A percentile compares a stretch with the other conserved stretches of the same genome.
phyloP scores from a whole-genome alignment of 2,888 invertebrate species.

The Meliscaeva auricollis region DNA sequence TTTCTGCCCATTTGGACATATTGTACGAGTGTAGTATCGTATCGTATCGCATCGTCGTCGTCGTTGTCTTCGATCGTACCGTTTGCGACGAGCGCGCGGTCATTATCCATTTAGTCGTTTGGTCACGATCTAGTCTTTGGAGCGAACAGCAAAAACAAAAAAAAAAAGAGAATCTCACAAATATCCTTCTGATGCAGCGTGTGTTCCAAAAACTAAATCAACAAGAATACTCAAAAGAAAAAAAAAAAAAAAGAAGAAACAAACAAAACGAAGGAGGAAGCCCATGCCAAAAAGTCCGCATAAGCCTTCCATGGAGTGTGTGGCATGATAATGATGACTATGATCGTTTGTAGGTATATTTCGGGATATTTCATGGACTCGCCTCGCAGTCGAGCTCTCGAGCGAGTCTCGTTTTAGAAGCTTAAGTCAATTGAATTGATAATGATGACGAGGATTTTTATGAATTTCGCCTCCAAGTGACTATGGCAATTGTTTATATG shows the following conservation, averaged over 20 bases:
- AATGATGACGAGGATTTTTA: constrained; percentile 76
- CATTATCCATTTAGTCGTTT: constrained; percentile 84
- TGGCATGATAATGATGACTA: constrained; percentile 75
- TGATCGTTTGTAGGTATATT: constrained; percentile 48
- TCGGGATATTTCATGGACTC: not conserved
- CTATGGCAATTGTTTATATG: constrained; percentile 75
- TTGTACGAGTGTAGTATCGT: constrained; percentile 68
- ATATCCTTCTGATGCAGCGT: constrained; percentile 50
- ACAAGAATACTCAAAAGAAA: constrained; percentile 21
- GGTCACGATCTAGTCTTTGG: constrained; percentile 82
- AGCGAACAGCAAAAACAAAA: constrained; percentile 43
- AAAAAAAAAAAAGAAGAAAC: constrained; percentile 10
- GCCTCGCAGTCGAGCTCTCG: not conserved
- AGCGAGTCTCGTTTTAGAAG: constrained; percentile 25
- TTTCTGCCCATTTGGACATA: constrained; percentile 74
- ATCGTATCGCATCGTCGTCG: too few relatives aligned
- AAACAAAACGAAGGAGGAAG: constrained; percentile 54
- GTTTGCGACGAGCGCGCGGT: constrained; percentile 78
- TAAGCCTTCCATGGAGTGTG: constrained; percentile 68
- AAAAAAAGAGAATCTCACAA: constrained; percentile 50
- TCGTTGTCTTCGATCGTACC: constrained; percentile 52
- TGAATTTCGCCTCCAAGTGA: constrained; percentile 73
- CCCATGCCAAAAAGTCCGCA: constrained; percentile 43
- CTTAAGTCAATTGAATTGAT: constrained; percentile 73
- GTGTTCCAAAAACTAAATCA: constrained; percentile 39